phyloP scores from a whole-genome alignment of 2,113 vertebrate species.

The Marmota monax region DNA sequence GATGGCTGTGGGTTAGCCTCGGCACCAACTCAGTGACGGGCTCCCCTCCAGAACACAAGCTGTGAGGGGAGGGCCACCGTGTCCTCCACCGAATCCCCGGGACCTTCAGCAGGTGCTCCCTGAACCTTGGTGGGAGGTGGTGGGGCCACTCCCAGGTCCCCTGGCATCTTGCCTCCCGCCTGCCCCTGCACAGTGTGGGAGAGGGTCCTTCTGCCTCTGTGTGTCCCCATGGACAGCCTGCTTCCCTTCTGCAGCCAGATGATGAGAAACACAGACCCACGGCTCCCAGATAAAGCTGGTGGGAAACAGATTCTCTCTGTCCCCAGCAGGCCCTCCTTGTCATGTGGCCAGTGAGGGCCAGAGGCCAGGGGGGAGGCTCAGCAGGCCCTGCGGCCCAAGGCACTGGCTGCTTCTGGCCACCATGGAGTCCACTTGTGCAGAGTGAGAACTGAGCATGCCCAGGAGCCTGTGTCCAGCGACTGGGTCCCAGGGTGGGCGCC shows the following conservation, averaged over 20 bases:
- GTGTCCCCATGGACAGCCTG: slow-evolving; percentile 43
- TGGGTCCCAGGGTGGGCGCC: not conserved
- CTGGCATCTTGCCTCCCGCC: not conserved
- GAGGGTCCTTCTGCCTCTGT: not conserved
- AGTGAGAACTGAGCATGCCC: not conserved
- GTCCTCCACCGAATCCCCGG: not conserved
- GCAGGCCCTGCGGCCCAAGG: not conserved
- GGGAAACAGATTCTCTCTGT: slow-evolving; percentile 63
- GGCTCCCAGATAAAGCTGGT: slow-evolving; percentile 74
- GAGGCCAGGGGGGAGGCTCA: not conserved
- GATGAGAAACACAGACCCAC: slow-evolving; percentile 77
- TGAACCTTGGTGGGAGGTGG: not conserved
- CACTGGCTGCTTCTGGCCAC: not conserved
- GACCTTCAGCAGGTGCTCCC: not conserved
- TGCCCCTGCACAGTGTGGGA: fast-evolving
- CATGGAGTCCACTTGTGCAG: not conserved
- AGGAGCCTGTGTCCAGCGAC: not conserved
- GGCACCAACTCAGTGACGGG: not conserved
- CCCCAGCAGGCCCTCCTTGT: slow-evolving; percentile 55
- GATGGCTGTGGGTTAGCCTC: fast-evolving
- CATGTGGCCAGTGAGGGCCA: slow-evolving; percentile 19
- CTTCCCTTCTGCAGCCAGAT: slow-evolving; percentile 58
- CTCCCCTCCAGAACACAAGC: not conserved
- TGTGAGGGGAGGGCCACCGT: fast-evolving
- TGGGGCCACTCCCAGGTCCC: not conserved